Percentiles rank a stretch among this genome's conserved stretches.
Conservation (phyloP, 2,888 invertebrate species). For the Synergus laeviventris region DNA sequence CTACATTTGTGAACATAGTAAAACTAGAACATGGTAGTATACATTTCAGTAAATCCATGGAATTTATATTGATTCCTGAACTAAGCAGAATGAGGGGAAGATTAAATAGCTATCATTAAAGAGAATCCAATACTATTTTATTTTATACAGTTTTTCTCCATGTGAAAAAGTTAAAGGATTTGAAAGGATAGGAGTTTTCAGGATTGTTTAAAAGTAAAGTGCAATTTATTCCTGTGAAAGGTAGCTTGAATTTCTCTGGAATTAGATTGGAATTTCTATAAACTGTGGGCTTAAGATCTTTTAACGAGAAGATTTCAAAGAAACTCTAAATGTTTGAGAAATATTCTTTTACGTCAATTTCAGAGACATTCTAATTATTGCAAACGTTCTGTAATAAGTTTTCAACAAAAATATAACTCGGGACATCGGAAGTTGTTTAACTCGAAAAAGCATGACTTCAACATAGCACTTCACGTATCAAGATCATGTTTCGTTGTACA, state of each 20-base stretch:
- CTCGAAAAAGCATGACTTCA: background rate
- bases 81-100: too few relatives aligned
- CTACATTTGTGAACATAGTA: background rate
- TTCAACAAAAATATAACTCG: background rate
- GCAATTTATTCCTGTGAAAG: background rate
- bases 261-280: background rate
- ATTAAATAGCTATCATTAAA: background rate
- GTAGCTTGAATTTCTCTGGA: background rate
- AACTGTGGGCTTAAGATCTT: too few relatives aligned
- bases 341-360: too few relatives aligned
- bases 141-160: background rate
- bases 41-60: too few relatives aligned
- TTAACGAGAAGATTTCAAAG: background rate
- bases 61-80: too few relatives aligned
- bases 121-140: background rate
- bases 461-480: slow-evolving; percentile 13
- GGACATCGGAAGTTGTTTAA: background rate
- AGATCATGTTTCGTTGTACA: slow-evolving; percentile 16
- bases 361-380: too few relatives aligned
- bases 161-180: background rate
- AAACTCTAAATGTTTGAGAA: background rate
- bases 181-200: background rate
- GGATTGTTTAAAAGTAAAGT: background rate
- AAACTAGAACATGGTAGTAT: background rate
- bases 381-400: too few relatives aligned